Evolutionary conservation across 2,797 vertebrate species (phyloP), one percentile per base, ranked within the genome.

Genomic region (Coregonus suidteri): DNA sequence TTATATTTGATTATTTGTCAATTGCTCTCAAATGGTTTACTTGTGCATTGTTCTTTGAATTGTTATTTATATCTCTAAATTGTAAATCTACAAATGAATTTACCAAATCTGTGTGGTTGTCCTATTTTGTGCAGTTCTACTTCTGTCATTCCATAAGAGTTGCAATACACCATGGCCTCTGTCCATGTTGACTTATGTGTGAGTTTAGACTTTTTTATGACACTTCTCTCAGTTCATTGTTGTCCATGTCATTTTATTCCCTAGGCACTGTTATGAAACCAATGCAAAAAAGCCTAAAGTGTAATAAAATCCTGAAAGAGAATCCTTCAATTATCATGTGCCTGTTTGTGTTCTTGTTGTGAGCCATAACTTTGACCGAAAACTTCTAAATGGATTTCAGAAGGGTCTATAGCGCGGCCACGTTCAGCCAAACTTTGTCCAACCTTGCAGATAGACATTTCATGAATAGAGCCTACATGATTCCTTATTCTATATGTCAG

Each of bases 211-310:
- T 71, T 71, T 51, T 71, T 53, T 53, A 30, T 71, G 70, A 53
- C 70, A 25, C 11, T 53, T 71, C 41, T 71, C 70, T 74, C 73
- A 41, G 18, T 35, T 59, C 11, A 37, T 62, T 62, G 54, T 74
- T 4, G n/a, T 34, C 73, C 70, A 31, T 71, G 75, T 84, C 75
- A 73, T 81, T 86, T 86, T 82, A 82, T 85, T 70, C 79, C 77
- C 73, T 74, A 80, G 82, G 82, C 91, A 89, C 87, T 78, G 82
- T 91, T 88, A 88, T 91, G 81, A 90, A 88, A 84, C 79, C 69
- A 84, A 87, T 88, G 88, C 75, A 84, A 87, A 88, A 86, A 86
- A 82, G 64, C 69, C 84, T 83, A 78, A 81, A 88, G 83, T 87
- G 86, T 89, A 85, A 74, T 37, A 59, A 74, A 73, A 59, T 37